Evolutionary conservation across 2,113 vertebrate genomes (phyloP).

Genomic region (Hippocampus mohnikei): DNA sequence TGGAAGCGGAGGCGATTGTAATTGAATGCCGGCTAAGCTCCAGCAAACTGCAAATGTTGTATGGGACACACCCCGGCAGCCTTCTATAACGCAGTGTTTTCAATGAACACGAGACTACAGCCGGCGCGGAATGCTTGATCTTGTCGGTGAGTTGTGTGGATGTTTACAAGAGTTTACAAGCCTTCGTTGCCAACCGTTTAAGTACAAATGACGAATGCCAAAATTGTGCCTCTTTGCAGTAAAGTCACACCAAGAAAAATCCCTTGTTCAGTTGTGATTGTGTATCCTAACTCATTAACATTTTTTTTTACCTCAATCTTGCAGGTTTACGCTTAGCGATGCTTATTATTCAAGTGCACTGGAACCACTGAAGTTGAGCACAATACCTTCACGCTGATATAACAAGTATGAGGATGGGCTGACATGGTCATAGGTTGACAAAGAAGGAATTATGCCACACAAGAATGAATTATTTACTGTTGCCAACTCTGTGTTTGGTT

Average conservation of each 20-base stretch:
- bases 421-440: too few relatives aligned
- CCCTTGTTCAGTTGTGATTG: slow-evolving; percentile 50
- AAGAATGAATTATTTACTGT: too few relatives aligned
- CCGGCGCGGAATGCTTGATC: slow-evolving; percentile 43
- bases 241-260: slow-evolving; percentile 53
- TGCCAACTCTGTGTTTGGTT: too few relatives aligned
- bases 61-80: slow-evolving; percentile 57
- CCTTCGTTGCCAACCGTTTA: slow-evolving; percentile 45
- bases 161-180: slow-evolving; percentile 30
- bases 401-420: too few relatives aligned
- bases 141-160: slow-evolving; percentile 3
- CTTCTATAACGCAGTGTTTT: slow-evolving; percentile 58
- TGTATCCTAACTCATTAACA: slow-evolving; percentile 19
- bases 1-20: slow-evolving; percentile 68
- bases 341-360: too few relatives aligned
- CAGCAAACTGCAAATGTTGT: slow-evolving; percentile 66
- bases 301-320: too few relatives aligned
- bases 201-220: slow-evolving; percentile 61
- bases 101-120: slow-evolving; percentile 45
- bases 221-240: slow-evolving; percentile 64
- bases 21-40: slow-evolving; percentile 66
- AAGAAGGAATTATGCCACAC: too few relatives aligned
- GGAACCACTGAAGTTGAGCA: too few relatives aligned
- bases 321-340: too few relatives aligned
- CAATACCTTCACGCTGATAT: too few relatives aligned